phyloP scores from a whole-genome alignment of 2,797 vertebrate genomes.

The Sebastes minor region DNA sequence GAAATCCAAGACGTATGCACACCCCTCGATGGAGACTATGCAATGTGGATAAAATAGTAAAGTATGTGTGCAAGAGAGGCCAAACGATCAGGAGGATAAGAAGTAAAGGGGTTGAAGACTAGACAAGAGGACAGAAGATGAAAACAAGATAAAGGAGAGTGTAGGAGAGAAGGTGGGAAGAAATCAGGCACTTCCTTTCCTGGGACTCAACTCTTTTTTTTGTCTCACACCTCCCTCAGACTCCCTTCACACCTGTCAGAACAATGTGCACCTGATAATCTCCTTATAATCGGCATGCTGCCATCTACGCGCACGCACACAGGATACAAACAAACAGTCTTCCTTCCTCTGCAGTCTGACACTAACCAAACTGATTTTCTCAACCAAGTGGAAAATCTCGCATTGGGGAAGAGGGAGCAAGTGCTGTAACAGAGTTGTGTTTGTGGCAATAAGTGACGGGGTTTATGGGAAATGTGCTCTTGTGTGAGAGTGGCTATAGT shows the following conservation, averaged over 20 bases:
- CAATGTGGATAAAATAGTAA: not conserved
- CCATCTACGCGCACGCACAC: not conserved
- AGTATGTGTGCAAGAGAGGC: not conserved
- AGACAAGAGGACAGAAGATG: conserved; percentile 5
- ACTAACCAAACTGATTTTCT: not conserved
- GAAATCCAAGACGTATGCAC: conserved; percentile 5
- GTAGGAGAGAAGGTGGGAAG: not conserved
- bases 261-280: conserved; percentile 52
- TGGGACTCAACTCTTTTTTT: not conserved
- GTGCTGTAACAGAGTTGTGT: not conserved
- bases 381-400: not conserved
- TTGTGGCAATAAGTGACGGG: not conserved
- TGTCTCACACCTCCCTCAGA: conserved; percentile 26
- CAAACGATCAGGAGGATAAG: conserved; percentile 13
- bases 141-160: conserved; percentile 1
- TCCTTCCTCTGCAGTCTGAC: not conserved
- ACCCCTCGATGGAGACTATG: not conserved
- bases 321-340: conserved; percentile 7
- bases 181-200: conserved; percentile 26
- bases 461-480: not conserved
- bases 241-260: conserved; percentile 49
- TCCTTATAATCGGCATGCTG: conserved; percentile 24
- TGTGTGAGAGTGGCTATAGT: not conserved
- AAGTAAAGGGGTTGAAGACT: not conserved
- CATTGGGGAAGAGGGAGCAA: not conserved